Evolutionary conservation across 1,140 invertebrate species (phyloP).

Genomic region (Neodiprion lecontei): DNA sequence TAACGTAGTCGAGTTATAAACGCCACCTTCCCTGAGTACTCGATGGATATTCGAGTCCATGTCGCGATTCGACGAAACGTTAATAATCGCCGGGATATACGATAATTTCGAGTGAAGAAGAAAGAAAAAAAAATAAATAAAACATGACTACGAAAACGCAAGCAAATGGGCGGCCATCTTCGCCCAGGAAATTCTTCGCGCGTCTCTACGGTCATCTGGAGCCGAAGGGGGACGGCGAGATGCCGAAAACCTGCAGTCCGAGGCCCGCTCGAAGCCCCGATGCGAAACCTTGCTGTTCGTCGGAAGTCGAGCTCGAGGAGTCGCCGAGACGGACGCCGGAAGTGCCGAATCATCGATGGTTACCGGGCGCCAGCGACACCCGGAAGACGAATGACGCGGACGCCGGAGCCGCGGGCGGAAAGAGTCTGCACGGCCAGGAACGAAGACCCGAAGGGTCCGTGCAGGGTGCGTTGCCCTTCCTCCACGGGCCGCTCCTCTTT

Average conservation of each 20-base stretch:
- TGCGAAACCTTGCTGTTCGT: not conserved
- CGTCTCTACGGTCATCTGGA: constrained; percentile 71
- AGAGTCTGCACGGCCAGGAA: not conserved
- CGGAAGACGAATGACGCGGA: not conserved
- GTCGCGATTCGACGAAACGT: no score
- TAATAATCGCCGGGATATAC: no score
- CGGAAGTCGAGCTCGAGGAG: constrained; percentile 17
- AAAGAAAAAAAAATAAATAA: not conserved
- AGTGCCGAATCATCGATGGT: constrained; percentile 9
- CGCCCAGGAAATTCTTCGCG: constrained; percentile 72
- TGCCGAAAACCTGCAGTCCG: no score
- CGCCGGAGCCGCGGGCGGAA: not conserved
- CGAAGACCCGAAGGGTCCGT: constrained; percentile 24
- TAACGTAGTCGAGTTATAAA: no score
- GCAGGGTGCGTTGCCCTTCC: constrained; percentile 20
- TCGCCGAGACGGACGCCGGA: not conserved
- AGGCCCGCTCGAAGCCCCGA: not conserved
- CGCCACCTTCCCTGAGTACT: no score
- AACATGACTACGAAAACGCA: constrained; percentile 46
- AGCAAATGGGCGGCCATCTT: constrained; percentile 61
- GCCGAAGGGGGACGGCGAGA: constrained; percentile 36
- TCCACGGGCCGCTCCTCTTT: constrained; percentile 32
- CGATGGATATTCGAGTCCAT: no score
- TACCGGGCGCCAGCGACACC: not conserved
- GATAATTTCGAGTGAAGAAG: not conserved